Conservation (phyloP, 37 sponge, comb jelly and placozoan genomes). For the Oopsacas minuta region DNA sequence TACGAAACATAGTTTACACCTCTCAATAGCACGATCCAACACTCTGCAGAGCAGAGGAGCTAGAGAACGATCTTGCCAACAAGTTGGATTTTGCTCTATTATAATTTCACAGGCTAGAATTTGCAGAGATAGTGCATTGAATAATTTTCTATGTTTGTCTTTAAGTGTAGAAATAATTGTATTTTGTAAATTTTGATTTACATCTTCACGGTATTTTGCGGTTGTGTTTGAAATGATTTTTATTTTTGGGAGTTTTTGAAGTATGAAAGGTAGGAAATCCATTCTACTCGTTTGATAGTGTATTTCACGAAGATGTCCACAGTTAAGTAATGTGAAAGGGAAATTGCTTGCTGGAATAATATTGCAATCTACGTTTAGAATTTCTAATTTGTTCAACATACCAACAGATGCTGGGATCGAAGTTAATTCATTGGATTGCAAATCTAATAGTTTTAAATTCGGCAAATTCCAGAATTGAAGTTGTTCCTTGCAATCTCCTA, state of each 20-base stretch:
- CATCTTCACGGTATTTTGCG: not conserved
- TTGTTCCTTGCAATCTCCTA: not conserved
- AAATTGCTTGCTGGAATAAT: not conserved
- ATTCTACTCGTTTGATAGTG: not conserved
- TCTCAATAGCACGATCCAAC: not conserved
- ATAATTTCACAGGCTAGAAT: not conserved
- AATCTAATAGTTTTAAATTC: not conserved
- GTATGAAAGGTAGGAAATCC: not conserved
- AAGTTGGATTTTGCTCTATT: not conserved
- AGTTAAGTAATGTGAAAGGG: not conserved
- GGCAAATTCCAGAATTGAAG: slow-evolving; percentile 14
- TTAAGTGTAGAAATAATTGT: not conserved
- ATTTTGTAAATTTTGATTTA: not conserved
- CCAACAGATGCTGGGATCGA: not conserved
- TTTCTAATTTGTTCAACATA: slow-evolving; percentile 7
- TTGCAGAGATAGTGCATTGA: not conserved
- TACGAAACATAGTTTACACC: not conserved
- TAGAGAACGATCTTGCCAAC: not conserved
- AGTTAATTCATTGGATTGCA: not conserved
- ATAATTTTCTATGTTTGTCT: not conserved
- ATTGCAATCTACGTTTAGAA: not conserved
- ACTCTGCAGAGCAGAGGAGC: not conserved
- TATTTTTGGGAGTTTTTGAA: not conserved
- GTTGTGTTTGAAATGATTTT: not conserved
- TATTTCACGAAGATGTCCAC: not conserved